Base-by-base conservation (phyloP, 2,888 invertebrate species). In the Nephrocerus scutellatus region DNA sequence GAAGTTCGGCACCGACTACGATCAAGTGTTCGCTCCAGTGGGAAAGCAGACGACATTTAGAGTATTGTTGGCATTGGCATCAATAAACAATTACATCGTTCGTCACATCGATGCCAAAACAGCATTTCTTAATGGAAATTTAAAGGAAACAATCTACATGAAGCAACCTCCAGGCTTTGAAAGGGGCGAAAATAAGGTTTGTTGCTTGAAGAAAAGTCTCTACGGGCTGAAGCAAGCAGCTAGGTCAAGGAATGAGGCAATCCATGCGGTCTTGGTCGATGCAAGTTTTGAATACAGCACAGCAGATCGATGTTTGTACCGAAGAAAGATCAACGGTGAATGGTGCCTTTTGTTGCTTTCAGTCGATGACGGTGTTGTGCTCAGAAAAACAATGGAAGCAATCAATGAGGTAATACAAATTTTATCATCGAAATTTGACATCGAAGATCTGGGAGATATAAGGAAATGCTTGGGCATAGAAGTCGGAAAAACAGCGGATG, bases 401-500 rank as follows among this genome's bases (percentile, higher is more conserved):
- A n/a, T n/a, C n/a, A 33, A 19, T 5, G 30, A 22, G 7, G 31
- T 38, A 33, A 26, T 38, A 34, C 33, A 9, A 6, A 36, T 26
- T 18, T 31, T 47, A 12, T 23, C 19, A 23, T 9, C 10, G 8
- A 32, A 40, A 20, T 47, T 47, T 22, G 36, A 24, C 21, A 33
- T 47, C 22, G 9, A 39, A 10, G 31, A 45, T 20, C 21, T 47
- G 10, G 43, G 41, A 3, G 10, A 36, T 18, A 39, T 49, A 22
- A 42, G 38, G 9, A 19, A 35, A 10, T 47, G 40, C 23, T 39
- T 46, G 18, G 47, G 45, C 6, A 43, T 49, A 2, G 29, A 45
- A 21, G 38, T 48, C 13, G 35, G 24, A 9, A 40, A 38, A 23
- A n/a, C n/a, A n/a, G n/a, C n/a, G n/a, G n/a, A n/a, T n/a, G n/a